Evolutionary conservation across 2,888 invertebrate species (phyloP), one percentile per base, ranked within the genome.

Genomic region (Epinotia bilunana): DNA sequence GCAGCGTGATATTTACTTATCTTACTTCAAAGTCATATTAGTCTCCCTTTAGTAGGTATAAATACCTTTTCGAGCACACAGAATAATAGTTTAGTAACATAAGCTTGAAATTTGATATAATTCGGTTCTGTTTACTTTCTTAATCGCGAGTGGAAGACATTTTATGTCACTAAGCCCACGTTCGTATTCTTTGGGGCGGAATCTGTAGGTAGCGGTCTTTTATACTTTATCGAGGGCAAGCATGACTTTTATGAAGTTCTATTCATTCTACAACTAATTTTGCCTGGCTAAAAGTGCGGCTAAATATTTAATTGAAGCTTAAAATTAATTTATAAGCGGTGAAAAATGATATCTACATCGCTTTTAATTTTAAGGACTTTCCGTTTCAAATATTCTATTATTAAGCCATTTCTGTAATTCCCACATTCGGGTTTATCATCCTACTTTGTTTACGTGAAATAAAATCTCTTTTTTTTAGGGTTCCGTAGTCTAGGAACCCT

Each of bases 371-470:
- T 28, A 55, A 73, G 68, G 69, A 55, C 23, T 39, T 18, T 58
- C 46, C 57, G 23, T n/a, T 46, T 73, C 39, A 49, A 69, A 63
- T 57, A 69, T 63, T 58, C 63, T 49, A 74, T 74, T 70, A 63
- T 70, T 74, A 57, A 58, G 49, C 57, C 7, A 74, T 69, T 62
- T 68, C 20, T 58, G 57, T 69, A 46, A 58, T 63, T 74, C 53
- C 28, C 63, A 49, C 64, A 63, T 63, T 39, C 43, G 20, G 63
- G 28, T 69, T 39, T 49, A 63, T 57, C 57, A 63, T 57, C 57
- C 61, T 67, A 39, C 20, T 62, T 62, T 39, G 63, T 70, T 33
- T 13, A n/a, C 63, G 49, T 3, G n/a, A 60, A 60, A 58, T 64
- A 72, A 58, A 65, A 16, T 20, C 58, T 57, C 62, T 57, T 63